Percentiles rank a stretch among this genome's conserved stretches.
Evolutionary conservation across 30 jellyfish, hydroid and myxozoan species (phyloP).

Genomic region (Cassiopea xamachana): DNA sequence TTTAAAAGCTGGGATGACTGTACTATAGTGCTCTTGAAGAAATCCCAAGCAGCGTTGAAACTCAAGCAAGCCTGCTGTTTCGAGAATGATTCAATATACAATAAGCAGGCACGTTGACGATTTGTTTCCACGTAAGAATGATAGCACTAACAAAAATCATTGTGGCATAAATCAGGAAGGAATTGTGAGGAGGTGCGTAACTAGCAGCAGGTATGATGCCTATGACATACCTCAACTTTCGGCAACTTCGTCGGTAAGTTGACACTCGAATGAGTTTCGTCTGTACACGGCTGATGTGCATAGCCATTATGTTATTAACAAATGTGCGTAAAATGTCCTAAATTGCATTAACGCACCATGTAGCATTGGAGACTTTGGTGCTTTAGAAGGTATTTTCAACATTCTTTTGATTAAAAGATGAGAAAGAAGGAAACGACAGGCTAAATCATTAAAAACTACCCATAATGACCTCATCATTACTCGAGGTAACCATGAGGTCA

Average conservation of each 20-base stretch:
- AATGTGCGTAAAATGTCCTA: background rate
- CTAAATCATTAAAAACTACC: background rate
- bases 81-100: too few relatives aligned
- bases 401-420: background rate
- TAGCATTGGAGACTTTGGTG: background rate
- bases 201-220: background rate
- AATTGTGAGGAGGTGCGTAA: too few relatives aligned
- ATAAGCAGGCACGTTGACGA: too few relatives aligned
- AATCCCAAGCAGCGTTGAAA: too few relatives aligned
- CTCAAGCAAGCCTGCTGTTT: too few relatives aligned
- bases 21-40: too few relatives aligned
- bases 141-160: too few relatives aligned
- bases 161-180: too few relatives aligned
- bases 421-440: background rate
- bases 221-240: background rate
- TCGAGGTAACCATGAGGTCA: background rate
- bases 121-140: too few relatives aligned
- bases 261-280: background rate
- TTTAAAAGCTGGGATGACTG: too few relatives aligned
- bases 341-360: background rate
- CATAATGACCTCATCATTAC: background rate
- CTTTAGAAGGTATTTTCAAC: background rate
- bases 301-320: background rate
- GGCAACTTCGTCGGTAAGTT: background rate
- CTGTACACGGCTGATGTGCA: background rate